These are phyloP conservation scores for Centropus unirufus DNA, from an alignment of 2,113 vertebrate genomes.

Conservation along the genomic window DNA sequence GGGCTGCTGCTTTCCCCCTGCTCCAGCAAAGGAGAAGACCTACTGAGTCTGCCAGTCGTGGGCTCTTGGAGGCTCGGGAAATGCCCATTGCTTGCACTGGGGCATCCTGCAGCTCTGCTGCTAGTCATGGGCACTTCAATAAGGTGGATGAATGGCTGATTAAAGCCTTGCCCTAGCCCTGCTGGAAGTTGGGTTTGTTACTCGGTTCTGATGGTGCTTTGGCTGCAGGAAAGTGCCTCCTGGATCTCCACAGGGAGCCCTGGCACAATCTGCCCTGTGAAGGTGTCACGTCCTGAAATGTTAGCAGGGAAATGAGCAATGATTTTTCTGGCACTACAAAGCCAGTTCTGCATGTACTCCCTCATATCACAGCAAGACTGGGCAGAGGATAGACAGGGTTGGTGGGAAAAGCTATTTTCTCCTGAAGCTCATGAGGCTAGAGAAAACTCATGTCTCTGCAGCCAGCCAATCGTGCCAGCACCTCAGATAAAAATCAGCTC, in stretches of 20 bases:
- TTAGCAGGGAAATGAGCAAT: not conserved
- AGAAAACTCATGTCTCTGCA: not conserved
- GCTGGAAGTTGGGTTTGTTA: not conserved
- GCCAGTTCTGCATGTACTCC: not conserved
- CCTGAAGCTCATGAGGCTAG: not conserved
- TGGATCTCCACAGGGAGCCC: not conserved
- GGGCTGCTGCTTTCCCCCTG: not conserved
- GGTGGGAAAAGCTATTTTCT: conserved; percentile 29
- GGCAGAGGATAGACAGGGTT: not conserved
- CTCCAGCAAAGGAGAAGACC: not conserved
- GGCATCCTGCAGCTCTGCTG: not conserved
- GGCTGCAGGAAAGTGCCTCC: not conserved
- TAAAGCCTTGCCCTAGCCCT: not conserved
- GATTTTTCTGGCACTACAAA: conserved; percentile 10
- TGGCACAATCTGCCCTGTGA: accelerated
- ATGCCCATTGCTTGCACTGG: not conserved
- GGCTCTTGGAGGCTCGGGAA: not conserved
- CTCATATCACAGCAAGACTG: not conserved
- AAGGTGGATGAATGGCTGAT: conserved; percentile 1
- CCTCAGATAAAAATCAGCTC: not conserved
- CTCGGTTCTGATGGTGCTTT: not conserved
- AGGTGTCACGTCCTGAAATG: not conserved
- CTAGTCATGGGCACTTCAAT: not conserved
- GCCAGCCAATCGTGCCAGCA: not conserved
- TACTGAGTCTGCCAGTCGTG: accelerated